A percentile compares a stretch with the other conserved stretches of the same genome.
Evolutionary conservation across 1,140 invertebrate genomes (phyloP).

Genomic region (Drosophila orosa): DNA sequence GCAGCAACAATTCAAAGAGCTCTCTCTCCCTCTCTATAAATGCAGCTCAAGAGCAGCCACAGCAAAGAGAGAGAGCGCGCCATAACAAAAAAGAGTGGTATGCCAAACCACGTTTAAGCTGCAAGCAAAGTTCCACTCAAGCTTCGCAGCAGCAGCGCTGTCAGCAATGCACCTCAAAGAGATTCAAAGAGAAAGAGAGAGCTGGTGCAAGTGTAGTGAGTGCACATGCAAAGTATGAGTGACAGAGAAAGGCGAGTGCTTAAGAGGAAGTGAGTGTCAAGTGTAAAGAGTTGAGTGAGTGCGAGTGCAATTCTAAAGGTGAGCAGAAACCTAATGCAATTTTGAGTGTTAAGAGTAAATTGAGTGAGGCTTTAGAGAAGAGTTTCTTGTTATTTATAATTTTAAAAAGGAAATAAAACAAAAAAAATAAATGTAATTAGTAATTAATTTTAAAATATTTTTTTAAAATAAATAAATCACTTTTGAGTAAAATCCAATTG

Average conservation of each 20-base stretch:
- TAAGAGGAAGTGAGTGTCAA: constrained; percentile 13
- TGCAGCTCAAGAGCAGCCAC: constrained; percentile 35
- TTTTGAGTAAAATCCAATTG: background rate
- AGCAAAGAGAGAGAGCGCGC: constrained; percentile 26
- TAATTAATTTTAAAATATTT: no score
- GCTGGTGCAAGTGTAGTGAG: background rate
- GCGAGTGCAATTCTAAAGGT: background rate
- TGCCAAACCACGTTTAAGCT: constrained; percentile 3
- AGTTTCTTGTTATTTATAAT: background rate
- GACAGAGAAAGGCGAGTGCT: constrained; percentile 8
- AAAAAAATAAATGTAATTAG: background rate
- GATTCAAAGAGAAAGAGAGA: background rate
- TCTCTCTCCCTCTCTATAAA: background rate
- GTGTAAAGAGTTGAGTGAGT: background rate
- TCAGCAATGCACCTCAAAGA: constrained; percentile 26
- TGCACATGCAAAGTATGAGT: background rate
- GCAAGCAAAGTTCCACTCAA: constrained; percentile 34
- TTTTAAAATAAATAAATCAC: no score
- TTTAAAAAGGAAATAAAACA: background rate
- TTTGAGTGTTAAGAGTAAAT: background rate
- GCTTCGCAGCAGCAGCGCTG: constrained; percentile 26
- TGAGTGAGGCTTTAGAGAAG: background rate
- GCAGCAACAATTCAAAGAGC: constrained; percentile 29
- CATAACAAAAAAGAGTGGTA: constrained; percentile 11
- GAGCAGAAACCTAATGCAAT: background rate